Evolutionary conservation across 2,888 invertebrate genomes (phyloP).

Genomic region (Caenorhabditis afra): DNA sequence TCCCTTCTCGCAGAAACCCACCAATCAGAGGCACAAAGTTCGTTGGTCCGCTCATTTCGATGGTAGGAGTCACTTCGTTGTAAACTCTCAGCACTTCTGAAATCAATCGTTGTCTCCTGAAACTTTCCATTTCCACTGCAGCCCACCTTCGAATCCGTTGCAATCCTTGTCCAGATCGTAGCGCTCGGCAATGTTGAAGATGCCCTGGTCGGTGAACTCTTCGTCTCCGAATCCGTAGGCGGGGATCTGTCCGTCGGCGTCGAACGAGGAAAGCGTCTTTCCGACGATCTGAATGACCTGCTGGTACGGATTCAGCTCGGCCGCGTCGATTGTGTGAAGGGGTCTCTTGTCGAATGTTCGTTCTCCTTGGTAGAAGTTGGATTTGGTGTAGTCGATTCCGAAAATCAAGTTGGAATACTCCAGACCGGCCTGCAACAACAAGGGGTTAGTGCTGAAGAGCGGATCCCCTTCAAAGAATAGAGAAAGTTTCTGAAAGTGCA

Average conservation of each 20-base stretch:
- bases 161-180: constrained; percentile 81
- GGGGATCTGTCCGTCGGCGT: constrained; percentile 82
- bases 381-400: constrained; percentile 83
- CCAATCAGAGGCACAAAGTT: constrained; percentile 83
- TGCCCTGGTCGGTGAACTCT: constrained; percentile 80
- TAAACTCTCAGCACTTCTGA: constrained; percentile 82
- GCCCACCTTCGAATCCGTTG: constrained; percentile 79
- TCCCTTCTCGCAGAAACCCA: constrained; percentile 24
- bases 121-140: neutral
- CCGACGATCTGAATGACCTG: constrained; percentile 82
- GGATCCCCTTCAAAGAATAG: constrained; percentile 19
- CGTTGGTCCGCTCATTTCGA: constrained; percentile 83
- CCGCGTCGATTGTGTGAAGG: constrained; percentile 81
- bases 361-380: constrained; percentile 83
- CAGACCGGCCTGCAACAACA: constrained; percentile 78
- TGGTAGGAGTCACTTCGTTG: constrained; percentile 81
- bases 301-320: constrained; percentile 82
- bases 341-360: constrained; percentile 82
- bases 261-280: constrained; percentile 82
- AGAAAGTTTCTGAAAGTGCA: constrained; percentile 38
- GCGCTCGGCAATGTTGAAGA: constrained; percentile 79
- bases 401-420: constrained; percentile 81
- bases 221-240: constrained; percentile 83
- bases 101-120: neutral
- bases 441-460: neutral